Conservation (phyloP, 2,113 vertebrate species). For the Pelmatolapia mariae region DNA sequence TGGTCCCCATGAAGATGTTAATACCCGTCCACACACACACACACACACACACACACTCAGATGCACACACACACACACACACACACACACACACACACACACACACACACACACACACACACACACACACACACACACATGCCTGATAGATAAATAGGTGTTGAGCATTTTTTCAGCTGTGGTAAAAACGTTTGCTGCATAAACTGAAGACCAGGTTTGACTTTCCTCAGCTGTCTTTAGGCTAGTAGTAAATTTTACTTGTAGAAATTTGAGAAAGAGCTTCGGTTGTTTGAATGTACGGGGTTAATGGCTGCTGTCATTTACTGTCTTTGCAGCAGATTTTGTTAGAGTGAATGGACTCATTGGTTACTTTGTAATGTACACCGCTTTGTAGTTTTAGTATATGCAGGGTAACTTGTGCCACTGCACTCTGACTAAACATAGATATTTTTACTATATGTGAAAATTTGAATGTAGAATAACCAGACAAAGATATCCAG, state of each 20-base stretch:
- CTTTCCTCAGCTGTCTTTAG: not conserved
- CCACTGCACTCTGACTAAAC: not conserved
- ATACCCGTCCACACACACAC: not conserved
- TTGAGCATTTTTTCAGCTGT: not conserved
- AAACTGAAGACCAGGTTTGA: not conserved
- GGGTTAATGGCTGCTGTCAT: not conserved
- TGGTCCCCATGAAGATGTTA: too few species aligned
- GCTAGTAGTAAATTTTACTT: not conserved
- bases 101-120: not conserved
- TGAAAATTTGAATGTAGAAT: not conserved
- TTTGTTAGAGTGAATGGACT: not conserved
- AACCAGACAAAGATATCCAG: not conserved
- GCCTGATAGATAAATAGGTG: too few species aligned
- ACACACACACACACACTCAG: not conserved
- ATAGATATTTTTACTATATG: not conserved
- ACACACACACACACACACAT: not conserved
- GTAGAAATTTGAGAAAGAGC: not conserved
- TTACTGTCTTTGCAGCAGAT: not conserved
- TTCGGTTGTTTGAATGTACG: not conserved
- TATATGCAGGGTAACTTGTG: not conserved
- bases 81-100: not conserved
- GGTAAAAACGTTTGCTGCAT: not conserved
- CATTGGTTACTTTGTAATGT: not conserved
- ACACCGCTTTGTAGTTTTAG: not conserved
- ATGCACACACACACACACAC: rapidly evolving